Percentiles rank a stretch among this genome's conserved stretches.
These are phyloP conservation scores for Machimus atricapillus DNA, from an alignment of 2,888 invertebrate genomes.

Conservation along the genomic window DNA sequence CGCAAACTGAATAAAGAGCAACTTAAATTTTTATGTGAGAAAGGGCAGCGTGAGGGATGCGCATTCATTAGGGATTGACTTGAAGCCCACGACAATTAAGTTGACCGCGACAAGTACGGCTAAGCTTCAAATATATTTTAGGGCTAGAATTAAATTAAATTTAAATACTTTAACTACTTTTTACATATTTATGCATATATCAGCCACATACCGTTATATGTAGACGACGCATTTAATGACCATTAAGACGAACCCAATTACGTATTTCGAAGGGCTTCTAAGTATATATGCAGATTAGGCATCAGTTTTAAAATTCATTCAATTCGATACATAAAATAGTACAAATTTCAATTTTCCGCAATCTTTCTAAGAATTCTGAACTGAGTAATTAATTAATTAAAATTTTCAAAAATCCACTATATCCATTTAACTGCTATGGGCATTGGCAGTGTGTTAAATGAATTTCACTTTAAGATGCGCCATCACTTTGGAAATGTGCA, in stretches of 20 bases:
- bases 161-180: neutral
- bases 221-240: neutral
- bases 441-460: too few species aligned
- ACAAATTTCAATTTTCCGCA: too few species aligned
- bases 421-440: too few species aligned
- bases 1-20: conserved; percentile 44
- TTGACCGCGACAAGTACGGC: conserved; percentile 31
- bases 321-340: neutral
- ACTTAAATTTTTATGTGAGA: conserved; percentile 43
- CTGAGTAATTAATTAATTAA: too few species aligned
- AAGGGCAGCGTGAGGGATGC: conserved; percentile 32
- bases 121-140: neutral
- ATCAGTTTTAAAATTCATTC: neutral
- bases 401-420: too few species aligned
- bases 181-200: neutral
- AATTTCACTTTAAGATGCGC: too few species aligned
- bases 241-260: neutral
- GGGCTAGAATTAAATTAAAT: neutral
- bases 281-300: neutral
- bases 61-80: conserved; percentile 30
- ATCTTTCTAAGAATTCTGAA: too few species aligned
- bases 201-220: neutral
- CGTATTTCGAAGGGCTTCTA: neutral
- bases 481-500: too few species aligned
- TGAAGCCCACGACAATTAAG: conserved; percentile 42